A percentile compares a stretch with the other conserved stretches of the same genome.
Conservation (phyloP, 92 coral and sea anemone genomes). For the Phenganax marumi region DNA sequence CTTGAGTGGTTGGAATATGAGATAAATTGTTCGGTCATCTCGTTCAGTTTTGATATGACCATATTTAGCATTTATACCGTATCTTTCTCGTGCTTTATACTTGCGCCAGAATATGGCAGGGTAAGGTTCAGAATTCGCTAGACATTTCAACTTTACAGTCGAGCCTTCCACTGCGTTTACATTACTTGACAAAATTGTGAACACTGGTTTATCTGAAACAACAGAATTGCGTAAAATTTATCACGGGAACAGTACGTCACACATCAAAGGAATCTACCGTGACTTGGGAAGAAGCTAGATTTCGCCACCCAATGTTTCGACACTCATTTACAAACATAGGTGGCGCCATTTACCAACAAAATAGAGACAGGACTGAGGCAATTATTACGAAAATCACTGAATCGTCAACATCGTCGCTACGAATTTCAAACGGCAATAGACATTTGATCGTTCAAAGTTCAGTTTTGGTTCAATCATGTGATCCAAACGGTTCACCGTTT, state of each 20-base stretch:
- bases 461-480: too few relatives aligned
- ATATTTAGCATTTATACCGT: not conserved
- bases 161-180: slow-evolving; percentile 2
- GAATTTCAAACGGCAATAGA: too few relatives aligned
- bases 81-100: not conserved
- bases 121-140: slow-evolving; percentile 21
- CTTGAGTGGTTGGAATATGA: slow-evolving; percentile 12
- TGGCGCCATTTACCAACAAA: too few relatives aligned
- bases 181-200: not conserved
- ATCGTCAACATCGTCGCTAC: too few relatives aligned
- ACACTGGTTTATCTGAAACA: slow-evolving; percentile 19
- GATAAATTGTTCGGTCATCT: slow-evolving; percentile 14
- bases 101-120: slow-evolving; percentile 12
- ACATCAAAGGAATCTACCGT: not conserved
- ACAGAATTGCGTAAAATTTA: too few relatives aligned
- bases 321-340: too few relatives aligned
- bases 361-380: too few relatives aligned
- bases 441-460: too few relatives aligned
- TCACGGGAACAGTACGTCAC: not conserved
- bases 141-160: slow-evolving; percentile 31
- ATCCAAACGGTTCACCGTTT: too few relatives aligned
- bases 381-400: too few relatives aligned
- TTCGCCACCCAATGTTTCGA: too few relatives aligned
- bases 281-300: too few relatives aligned
- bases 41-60: slow-evolving; percentile 10